phyloP scores from a whole-genome alignment of 2,113 vertebrate species.

The Polyodon spathula region DNA sequence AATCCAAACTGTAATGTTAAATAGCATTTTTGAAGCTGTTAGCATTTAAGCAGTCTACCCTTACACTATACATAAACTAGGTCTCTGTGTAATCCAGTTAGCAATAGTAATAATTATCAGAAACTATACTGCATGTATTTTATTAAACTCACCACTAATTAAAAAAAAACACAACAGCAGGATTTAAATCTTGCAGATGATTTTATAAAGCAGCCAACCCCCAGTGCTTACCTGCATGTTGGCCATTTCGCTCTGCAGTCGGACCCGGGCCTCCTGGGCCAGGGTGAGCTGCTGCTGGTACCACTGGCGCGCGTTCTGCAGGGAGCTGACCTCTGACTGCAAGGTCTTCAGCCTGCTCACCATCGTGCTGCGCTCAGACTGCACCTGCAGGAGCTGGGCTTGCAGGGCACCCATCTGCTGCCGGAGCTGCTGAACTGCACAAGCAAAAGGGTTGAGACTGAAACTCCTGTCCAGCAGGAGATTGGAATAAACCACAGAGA shows the following conservation, averaged over 20 bases:
- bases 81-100: too few species aligned
- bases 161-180: too few species aligned
- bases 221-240: slow-evolving; percentile 76
- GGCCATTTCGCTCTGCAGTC: slow-evolving; percentile 90
- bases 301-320: slow-evolving; percentile 87
- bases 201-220: too few species aligned
- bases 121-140: too few species aligned
- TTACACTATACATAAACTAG: too few species aligned
- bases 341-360: slow-evolving; percentile 81
- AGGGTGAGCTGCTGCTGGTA: slow-evolving; percentile 87
- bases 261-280: slow-evolving; percentile 87
- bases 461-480: neutral
- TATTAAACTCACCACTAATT: too few species aligned
- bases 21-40: too few species aligned
- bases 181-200: neutral
- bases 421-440: slow-evolving; percentile 75
- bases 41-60: too few species aligned
- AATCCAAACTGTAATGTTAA: too few species aligned
- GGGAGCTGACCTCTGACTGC: slow-evolving; percentile 79
- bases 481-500: neutral
- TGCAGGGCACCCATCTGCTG: slow-evolving; percentile 79
- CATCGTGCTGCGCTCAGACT: slow-evolving; percentile 74
- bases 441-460: slow-evolving; percentile 2
- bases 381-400: slow-evolving; percentile 81
- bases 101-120: too few species aligned